Base-by-base conservation (phyloP, 2,113 vertebrate species). In the Laterallus jamaicensis region DNA sequence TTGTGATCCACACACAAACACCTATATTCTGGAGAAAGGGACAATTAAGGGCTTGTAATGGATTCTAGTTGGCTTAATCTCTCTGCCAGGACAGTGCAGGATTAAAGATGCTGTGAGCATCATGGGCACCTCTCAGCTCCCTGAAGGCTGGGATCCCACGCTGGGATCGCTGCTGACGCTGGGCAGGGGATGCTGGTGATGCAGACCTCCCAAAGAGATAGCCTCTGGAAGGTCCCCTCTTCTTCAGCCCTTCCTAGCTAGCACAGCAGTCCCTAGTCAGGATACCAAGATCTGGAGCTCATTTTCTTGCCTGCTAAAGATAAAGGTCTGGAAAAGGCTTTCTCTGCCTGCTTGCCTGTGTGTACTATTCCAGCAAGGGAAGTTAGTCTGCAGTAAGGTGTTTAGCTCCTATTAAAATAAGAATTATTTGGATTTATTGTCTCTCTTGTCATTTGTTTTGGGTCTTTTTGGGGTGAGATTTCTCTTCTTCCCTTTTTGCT, bases 11-110 rank as follows among this genome's bases (percentile, higher is more conserved):
- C 88, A 68, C 47, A 80, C 96, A 93, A 93, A 96, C 96, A 94
- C 82, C 86, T 95, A n/a, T 97, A 97, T 97, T 68, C 84, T 64
- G 37, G 66, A 96, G 90, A 96, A 86, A 96, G 95, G 92, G 92
- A 90, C 97, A 97, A 44, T 88, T 92, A 74, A 94, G 96, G 85
- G 81, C 78, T 93, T 91, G 83, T 83, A 92, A 92, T n/a, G 86
- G 93, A 67, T 96, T 96, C 83, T 39, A 92, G 83, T 88, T 89
- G 93, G 79, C 95, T 88, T 86, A 68, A 12, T 90, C 68, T 94
- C 86, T 84, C 90, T 39, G 63, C 93, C 90, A 87, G 79, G 96
- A 82, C 78, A 52, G 3, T 26, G 91, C 80, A 42, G 54, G 90
- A 44, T n/a, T 44, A 74, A 66, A 89, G 90, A 50, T 56, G 52